Percentiles rank a stretch among this genome's conserved stretches.
phyloP scores from a whole-genome alignment of 1,140 invertebrate genomes.

The Cheumatopsyche charites region DNA sequence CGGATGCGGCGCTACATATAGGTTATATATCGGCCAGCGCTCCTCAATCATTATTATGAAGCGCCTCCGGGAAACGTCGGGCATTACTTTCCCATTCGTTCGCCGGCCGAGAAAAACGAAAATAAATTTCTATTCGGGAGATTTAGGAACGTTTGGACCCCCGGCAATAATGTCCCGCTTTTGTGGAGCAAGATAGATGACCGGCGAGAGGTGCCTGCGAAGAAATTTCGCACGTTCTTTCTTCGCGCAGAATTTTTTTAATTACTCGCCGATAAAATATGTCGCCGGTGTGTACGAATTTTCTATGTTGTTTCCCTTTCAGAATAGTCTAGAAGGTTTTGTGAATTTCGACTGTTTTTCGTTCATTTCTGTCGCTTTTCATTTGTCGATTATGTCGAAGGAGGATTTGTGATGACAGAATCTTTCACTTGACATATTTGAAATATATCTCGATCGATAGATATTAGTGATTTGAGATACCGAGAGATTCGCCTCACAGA shows the following conservation, averaged over 20 bases:
- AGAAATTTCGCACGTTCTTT: constrained; percentile 15
- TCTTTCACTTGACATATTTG: too few species aligned
- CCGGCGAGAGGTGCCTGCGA: not conserved
- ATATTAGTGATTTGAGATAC: too few species aligned
- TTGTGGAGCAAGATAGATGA: constrained; percentile 64
- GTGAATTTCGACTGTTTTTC: too few species aligned
- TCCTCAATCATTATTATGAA: constrained; percentile 44
- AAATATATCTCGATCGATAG: too few species aligned
- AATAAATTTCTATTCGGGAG: constrained; percentile 63
- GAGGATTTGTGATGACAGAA: too few species aligned
- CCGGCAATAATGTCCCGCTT: constrained; percentile 65
- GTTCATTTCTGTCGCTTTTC: too few species aligned
- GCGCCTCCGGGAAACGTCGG: constrained; percentile 30
- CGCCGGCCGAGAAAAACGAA: constrained; percentile 41
- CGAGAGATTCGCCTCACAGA: too few species aligned
- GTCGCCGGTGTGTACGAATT: too few species aligned
- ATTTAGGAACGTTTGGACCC: constrained; percentile 64
- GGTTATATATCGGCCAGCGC: constrained; percentile 1
- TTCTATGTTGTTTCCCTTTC: too few species aligned
- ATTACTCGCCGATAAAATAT: not conserved
- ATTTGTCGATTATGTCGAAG: too few species aligned
- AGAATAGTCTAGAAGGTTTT: too few species aligned
- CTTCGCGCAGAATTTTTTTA: constrained; percentile 17
- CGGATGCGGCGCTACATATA: not conserved
- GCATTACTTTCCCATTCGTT: constrained; percentile 48